Evolutionary conservation across 1,140 invertebrate species (phyloP).

Genomic region (Drosophila ficusphila): DNA sequence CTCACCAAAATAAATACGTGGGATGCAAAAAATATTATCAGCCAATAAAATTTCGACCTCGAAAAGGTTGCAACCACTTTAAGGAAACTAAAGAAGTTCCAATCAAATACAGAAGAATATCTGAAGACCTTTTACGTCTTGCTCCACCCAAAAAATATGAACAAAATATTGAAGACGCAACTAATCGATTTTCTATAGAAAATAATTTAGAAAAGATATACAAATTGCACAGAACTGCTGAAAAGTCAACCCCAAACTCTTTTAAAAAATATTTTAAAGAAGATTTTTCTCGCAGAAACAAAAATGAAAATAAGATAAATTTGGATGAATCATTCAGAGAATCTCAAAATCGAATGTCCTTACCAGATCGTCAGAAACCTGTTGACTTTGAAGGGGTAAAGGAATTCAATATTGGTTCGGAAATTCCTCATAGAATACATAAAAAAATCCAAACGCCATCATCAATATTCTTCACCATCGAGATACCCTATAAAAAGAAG

Average conservation of each 20-base stretch:
- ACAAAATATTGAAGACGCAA: no score
- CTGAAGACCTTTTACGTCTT: background rate
- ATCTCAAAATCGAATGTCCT: background rate
- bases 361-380: background rate
- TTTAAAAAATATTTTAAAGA: background rate
- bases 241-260: background rate
- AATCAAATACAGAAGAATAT: background rate
- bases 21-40: no score
- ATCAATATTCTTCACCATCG: background rate
- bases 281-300: background rate
- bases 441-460: background rate
- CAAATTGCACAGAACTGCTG: no score
- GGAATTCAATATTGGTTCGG: background rate
- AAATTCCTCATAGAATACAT: slow-evolving; percentile 38
- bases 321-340: background rate
- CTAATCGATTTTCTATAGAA: background rate
- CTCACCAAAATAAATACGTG: background rate
- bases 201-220: background rate
- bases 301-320: no score
- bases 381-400: slow-evolving; percentile 6
- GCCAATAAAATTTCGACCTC: background rate
- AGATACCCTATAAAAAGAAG: slow-evolving; percentile 41
- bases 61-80: background rate
- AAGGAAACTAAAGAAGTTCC: background rate
- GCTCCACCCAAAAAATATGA: background rate